A percentile compares a stretch with the other conserved stretches of the same genome.
phyloP scores from a whole-genome alignment of 2,113 vertebrate species.

The Sylvilagus bachmani region DNA sequence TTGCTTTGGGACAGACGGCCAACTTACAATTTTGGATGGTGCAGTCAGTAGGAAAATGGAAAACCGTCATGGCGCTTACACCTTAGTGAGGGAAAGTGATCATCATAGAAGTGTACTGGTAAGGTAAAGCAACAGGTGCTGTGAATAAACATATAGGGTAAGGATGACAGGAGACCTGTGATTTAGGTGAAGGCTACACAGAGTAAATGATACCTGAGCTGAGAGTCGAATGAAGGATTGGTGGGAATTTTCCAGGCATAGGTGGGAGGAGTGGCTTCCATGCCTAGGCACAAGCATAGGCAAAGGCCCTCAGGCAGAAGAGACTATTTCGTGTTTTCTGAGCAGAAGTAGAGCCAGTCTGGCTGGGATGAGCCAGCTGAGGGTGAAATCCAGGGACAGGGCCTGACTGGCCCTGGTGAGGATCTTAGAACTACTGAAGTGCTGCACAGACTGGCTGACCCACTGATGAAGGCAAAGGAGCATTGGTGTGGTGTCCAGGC shows the following conservation, averaged over 20 bases:
- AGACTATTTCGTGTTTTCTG: neutral
- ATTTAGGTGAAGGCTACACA: neutral
- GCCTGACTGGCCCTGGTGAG: neutral
- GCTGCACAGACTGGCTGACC: neutral
- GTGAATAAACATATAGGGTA: neutral
- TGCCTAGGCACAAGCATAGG: neutral
- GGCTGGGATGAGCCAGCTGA: neutral
- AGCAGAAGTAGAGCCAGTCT: neutral
- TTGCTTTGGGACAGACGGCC: neutral
- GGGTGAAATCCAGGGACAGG: neutral
- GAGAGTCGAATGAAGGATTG: neutral
- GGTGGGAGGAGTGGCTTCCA: neutral
- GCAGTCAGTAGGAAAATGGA: neutral
- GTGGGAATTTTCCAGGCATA: neutral
- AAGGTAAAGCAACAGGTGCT: neutral
- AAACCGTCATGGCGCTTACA: neutral
- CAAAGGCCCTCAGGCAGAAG: conserved; percentile 6
- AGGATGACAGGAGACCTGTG: neutral
- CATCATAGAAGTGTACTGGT: neutral
- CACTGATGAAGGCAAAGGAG: neutral
- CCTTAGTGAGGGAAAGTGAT: neutral
- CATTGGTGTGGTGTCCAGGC: neutral
- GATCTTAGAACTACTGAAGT: neutral
- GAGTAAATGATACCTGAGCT: neutral
- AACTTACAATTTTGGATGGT: neutral